Evolutionary conservation across 2,113 vertebrate genomes (phyloP), one percentile per base, ranked within the genome.

Genomic region (Murina feae): DNA sequence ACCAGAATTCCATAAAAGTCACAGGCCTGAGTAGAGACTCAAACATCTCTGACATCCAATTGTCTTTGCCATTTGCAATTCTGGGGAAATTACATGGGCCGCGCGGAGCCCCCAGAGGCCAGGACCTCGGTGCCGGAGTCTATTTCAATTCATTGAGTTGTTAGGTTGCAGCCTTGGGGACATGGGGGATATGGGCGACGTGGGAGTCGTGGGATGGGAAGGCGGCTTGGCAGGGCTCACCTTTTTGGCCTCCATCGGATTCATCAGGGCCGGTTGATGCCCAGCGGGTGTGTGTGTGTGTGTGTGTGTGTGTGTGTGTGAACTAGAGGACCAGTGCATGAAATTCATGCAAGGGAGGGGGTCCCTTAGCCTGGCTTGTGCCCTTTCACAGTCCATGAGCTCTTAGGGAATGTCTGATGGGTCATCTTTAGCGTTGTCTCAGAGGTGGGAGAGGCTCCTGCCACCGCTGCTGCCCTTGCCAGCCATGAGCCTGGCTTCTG

Each of bases 21-120:
- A 21, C 63, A 32, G 85, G 85, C 96, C 97, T 96, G 97, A 96
- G 96, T 76, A 47, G 93, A 96, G 98, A 96, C 94, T 53, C 66
- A 90, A 96, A 96, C 32, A 42, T 68, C 97, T 98, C 97, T 96
- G 98, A 98, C 97, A 98, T 96, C 95, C 98, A 95, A 97, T 97
- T 97, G 97, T 97, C 97, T 98, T 96, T 89, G 92, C 97, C 95
- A 97, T 98, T 97, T 96, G 84, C 11, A 86, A 85, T 84, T 83
- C 53, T 88, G 69, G 68, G 93, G 93, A 96, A 96, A 71, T 44
- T 25, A 53, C 10, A 0, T 0, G 1, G 68, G 55, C 47, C 7
- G 0, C 0, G 39, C 47, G 3, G 65, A 25, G 4, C 10, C 0
- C 6, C 42, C 35, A 2, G 17, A 42, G 79, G 42, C 63, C 0